Evolutionary conservation across 2,888 invertebrate genomes (phyloP).

Genomic region (Nemapogon koenigi): DNA sequence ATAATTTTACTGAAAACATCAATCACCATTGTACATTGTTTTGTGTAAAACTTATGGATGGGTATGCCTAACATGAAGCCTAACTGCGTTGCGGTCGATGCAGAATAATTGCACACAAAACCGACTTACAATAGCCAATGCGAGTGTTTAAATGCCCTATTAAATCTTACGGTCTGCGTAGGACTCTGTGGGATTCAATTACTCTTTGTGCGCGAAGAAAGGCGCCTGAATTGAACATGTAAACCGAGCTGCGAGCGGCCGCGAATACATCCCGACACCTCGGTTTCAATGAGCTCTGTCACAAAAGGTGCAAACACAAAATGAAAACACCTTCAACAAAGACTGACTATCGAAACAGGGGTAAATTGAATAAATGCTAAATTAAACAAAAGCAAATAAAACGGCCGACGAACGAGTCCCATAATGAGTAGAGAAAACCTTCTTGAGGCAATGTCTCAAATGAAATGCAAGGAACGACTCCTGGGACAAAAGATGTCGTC

Average conservation of each 20-base stretch:
- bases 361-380: conserved; percentile 64
- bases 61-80: conserved; percentile 26
- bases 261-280: conserved; percentile 61
- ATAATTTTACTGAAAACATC: no score
- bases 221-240: conserved; percentile 54
- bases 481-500: conserved; percentile 31
- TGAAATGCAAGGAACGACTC: conserved; percentile 39
- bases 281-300: conserved; percentile 58
- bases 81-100: conserved; percentile 45
- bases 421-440: conserved; percentile 45
- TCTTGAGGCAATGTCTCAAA: conserved; percentile 27
- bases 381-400: conserved; percentile 66
- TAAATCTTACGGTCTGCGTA: conserved; percentile 61
- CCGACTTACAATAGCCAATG: conserved; percentile 60
- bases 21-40: conserved; percentile 5
- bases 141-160: conserved; percentile 65
- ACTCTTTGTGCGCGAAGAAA: conserved; percentile 63
- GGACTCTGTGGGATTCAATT: conserved; percentile 65
- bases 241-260: conserved; percentile 45
- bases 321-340: conserved; percentile 33
- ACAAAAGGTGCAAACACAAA: conserved; percentile 60
- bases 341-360: conserved; percentile 36
- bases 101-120: conserved; percentile 61
- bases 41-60: conserved; percentile 2
- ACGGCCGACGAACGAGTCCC: conserved; percentile 23